Evolutionary conservation across 1,140 invertebrate species (phyloP), one percentile per base, ranked within the genome.

Genomic region (Apis laboriosa): DNA sequence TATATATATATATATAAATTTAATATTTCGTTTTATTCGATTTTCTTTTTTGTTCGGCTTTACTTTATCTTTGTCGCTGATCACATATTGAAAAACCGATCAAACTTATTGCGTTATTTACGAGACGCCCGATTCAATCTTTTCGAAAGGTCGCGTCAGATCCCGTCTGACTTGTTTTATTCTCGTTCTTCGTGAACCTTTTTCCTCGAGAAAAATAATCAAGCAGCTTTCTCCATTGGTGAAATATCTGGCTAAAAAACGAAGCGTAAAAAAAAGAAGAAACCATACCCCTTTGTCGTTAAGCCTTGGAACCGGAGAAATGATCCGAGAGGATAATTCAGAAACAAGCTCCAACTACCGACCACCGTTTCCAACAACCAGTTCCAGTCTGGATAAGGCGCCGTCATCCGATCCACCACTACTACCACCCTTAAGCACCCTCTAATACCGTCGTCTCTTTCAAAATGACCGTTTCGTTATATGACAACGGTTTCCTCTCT

Each of bases 231-330:
- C 68, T 74, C 67, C 49, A 63, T 78, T 56, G n/a, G 5, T 28
- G 28, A 64, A 85, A 88, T 88, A 90, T 88, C 77, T 90, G 83
- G 83, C 85, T 90, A 90, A 85, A 84, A 67, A 60, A 56, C 55
- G 24, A 75, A 56, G 67, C 17, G 61, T 55, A 71, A 60, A 15
- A 43, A 77, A 70, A 72, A 9, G 56, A n/a, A 67, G 79, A 53
- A 85, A 88, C 76, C 34, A 84, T 83, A 81, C 75, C 78, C 53
- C 73, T 61, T 84, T 78, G 86, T 68, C 80, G 60, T 81, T 78
- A 81, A 11, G 9, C 58, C 58, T 24, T 60, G 81, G 84, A 88
- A 84, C 73, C 34, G 83, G 83, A 90, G 88, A 90, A 90, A 90
- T 88, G 88, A 86, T 88, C 83, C 75, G 83, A 73, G 82, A 78